These are phyloP conservation scores for Podarcis siculus DNA, from an alignment of 2,797 vertebrate genomes.

Conservation along the genomic window DNA sequence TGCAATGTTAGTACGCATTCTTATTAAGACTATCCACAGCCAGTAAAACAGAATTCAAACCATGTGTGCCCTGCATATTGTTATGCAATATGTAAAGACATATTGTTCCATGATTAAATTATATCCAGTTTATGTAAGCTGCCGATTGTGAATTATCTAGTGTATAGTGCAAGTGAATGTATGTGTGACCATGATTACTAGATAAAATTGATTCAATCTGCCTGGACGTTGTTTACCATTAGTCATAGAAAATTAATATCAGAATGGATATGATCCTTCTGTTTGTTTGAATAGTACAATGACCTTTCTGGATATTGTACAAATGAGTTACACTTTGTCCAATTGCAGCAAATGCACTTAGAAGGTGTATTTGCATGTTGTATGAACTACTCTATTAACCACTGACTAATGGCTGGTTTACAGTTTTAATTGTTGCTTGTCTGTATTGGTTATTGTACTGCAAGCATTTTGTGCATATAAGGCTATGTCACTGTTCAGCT, in stretches of 20 bases:
- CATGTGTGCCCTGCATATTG: neutral
- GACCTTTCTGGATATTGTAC: conserved; percentile 31
- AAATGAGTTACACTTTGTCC: conserved; percentile 55
- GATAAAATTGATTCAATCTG: conserved; percentile 49
- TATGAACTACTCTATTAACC: conserved; percentile 37
- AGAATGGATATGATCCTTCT: conserved; percentile 34
- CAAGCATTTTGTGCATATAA: neutral
- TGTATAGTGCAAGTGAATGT: conserved; percentile 24
- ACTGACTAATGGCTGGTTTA: conserved; percentile 31
- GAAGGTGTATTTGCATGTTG: conserved; percentile 30
- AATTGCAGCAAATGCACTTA: conserved; percentile 32
- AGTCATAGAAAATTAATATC: conserved; percentile 49
- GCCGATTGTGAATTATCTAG: conserved; percentile 49
- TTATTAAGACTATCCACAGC: neutral
- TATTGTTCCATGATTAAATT: conserved; percentile 27
- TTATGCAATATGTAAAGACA: neutral
- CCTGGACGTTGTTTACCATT: conserved; percentile 29
- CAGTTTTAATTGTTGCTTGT: neutral
- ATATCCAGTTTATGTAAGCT: conserved; percentile 8
- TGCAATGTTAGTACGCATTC: neutral
- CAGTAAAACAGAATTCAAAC: neutral
- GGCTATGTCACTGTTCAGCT: neutral
- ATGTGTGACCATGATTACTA: conserved; percentile 43
- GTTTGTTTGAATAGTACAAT: conserved; percentile 46
- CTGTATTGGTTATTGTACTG: neutral